Evolutionary conservation across 2,113 vertebrate species (phyloP), one percentile per base, ranked within the genome.

Genomic region (Dasyornis broadbenti): DNA sequence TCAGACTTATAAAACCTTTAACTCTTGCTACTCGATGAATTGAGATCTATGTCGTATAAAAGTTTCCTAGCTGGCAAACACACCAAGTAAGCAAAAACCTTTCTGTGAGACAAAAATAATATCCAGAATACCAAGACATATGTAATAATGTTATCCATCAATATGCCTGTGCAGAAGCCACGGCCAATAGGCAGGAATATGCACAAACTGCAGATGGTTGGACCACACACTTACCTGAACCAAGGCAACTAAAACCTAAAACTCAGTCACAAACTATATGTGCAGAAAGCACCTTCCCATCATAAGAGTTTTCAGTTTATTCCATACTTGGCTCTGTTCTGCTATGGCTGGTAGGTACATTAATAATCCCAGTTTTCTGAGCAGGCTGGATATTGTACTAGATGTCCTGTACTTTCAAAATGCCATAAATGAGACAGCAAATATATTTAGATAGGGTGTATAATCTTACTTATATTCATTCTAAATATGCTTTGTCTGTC

Each of bases 381-480:
- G n/a, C 22, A 71, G 69, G n/a, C 13, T 84, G 82, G 54, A 52
- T 77, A 82, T 19, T 61, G 71, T 27, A 76, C 33, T 69, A 56
- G 49, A 95, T 83, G 37, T 72, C 75, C 24, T 85, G 78, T 76
- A 87, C 45, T 82, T 90, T 82, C 63, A 85, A 94, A 96, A 91
- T 86, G 75, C 59, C 68, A 86, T 40, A 87, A 85, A 69, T 11
- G 47, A 94, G 71, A 88, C 23, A 70, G 84, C 39, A 94, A 94
- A 65, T 79, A 60, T 54, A 63, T 69, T 82, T 57, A 73, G 61
- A 65, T 33, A 70, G 35, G 57, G 16, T 35, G 28, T 61, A 50
- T 42, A 89, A 82, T 76, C 53, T 69, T 65, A 63, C 54, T 80
- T 61, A 65, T 27, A 72, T 33, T 91, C 21, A 63, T 86, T 96